Base-by-base conservation (phyloP, 2,797 vertebrate species). In the Otolemur crassicaudatus region DNA sequence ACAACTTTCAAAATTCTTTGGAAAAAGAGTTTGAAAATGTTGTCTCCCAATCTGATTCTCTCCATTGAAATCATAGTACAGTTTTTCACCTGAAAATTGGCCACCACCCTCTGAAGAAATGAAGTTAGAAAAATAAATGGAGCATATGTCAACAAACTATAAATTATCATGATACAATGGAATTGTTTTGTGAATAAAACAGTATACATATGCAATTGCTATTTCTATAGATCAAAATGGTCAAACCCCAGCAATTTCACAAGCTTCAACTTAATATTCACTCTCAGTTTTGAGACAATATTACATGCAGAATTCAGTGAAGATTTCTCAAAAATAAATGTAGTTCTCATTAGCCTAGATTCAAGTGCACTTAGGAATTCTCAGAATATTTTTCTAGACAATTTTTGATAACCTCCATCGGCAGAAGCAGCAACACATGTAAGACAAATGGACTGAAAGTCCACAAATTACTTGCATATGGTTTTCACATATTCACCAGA, bases 41-140 rank as follows among this genome's bases (percentile, higher is more conserved):
- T 85, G 85, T 67, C 60, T 65, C 56, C 81, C 34, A 91, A 10
- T 53, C 12, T 85, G 20, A 61, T 80, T 86, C 16, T 81, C 27
- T 89, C 56, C 75, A 46, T 69, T 76, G 61, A 90, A 76, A 60
- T 70, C 14, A 61, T 65, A 83, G 5, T 34, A 87, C 10, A 77
- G 37, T 60, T 86, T 87, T 11, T 10, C 25, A 60, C 9, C 23
- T 84, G 20, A 91, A 87, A 76, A 60, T 6, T 72, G 8, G 7
- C 29, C 60, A 85, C 5, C 34, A 76, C 8, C 7, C 0, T 88
- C 69, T 77, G 27, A 90, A 19, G 13, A 94, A 93, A 5, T 58
- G 58, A 34, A n/a, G 7, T 27, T 85, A 75, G 56, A 81, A 92
- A 97, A 90, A 84, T 49, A 69, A 23, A 34, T 91, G 31, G 61